phyloP scores from a whole-genome alignment of 2,797 vertebrate species.

The Coccyzus lansbergi region DNA sequence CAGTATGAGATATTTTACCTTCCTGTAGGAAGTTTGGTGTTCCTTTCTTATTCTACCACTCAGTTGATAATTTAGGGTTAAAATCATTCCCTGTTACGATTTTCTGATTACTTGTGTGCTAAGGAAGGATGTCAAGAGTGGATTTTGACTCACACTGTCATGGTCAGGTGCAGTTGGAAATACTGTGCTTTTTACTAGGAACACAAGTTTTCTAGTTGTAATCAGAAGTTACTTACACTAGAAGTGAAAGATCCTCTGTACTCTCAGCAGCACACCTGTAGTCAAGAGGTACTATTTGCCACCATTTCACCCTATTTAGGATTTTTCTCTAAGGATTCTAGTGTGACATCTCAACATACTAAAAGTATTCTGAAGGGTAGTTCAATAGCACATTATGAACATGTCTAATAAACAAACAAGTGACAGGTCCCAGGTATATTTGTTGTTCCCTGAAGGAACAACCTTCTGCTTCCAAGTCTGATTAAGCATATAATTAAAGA shows the following conservation, averaged over 20 bases:
- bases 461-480: neutral
- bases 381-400: neutral
- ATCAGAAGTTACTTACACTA: neutral
- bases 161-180: neutral
- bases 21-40: neutral
- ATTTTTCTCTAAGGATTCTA: neutral
- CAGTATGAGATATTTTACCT: neutral
- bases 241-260: neutral
- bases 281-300: neutral
- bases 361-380: neutral
- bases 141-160: neutral
- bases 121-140: neutral
- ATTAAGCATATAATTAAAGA: neutral
- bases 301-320: neutral
- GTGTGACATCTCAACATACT: neutral
- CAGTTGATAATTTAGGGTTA: neutral
- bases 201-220: neutral
- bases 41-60: neutral
- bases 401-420: neutral
- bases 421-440: neutral
- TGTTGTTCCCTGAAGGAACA: neutral
- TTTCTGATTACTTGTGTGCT: neutral
- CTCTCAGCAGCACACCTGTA: accelerated
- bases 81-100: neutral
- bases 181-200: neutral